Conservation (phyloP, 2,888 invertebrate species). For the Chloroclystis v-ata region DNA sequence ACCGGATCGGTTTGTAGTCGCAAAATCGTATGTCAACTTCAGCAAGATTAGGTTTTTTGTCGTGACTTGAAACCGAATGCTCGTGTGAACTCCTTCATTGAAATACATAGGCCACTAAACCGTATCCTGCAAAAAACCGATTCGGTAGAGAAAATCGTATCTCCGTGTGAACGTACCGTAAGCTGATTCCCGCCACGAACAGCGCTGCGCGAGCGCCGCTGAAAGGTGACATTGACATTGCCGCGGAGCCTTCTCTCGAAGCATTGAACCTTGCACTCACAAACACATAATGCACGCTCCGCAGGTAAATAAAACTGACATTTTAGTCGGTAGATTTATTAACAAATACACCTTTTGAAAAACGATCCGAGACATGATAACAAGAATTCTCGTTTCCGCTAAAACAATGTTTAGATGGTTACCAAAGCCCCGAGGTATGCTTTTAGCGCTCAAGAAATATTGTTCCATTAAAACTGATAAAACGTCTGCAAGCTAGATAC, state of each 20-base stretch:
- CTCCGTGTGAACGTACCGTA: no score
- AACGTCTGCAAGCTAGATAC: conserved; percentile 23
- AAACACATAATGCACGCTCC: conserved; percentile 40
- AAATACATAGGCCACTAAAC: no score
- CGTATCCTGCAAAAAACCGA: no score
- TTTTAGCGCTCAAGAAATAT: conserved; percentile 5
- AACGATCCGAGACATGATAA: not conserved
- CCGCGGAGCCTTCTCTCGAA: conserved; percentile 37
- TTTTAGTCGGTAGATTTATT: not conserved
- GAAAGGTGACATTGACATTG: conserved; percentile 73
- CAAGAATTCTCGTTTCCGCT: not conserved
- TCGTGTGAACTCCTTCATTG: no score
- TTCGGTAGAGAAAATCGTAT: no score
- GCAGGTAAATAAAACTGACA: not conserved
- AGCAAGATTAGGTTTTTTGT: no score
- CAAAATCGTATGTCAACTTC: no score
- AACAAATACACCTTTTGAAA: no score
- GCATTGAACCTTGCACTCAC: conserved; percentile 51
- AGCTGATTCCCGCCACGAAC: no score
- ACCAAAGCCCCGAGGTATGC: not conserved
- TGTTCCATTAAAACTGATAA: conserved; percentile 21
- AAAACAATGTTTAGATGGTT: not conserved
- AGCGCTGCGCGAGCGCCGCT: conserved; percentile 27
- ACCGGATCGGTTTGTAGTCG: no score
- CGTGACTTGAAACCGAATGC: no score